phyloP scores from a whole-genome alignment of 2,113 vertebrate genomes.

The Odontophorus gujanensis region DNA sequence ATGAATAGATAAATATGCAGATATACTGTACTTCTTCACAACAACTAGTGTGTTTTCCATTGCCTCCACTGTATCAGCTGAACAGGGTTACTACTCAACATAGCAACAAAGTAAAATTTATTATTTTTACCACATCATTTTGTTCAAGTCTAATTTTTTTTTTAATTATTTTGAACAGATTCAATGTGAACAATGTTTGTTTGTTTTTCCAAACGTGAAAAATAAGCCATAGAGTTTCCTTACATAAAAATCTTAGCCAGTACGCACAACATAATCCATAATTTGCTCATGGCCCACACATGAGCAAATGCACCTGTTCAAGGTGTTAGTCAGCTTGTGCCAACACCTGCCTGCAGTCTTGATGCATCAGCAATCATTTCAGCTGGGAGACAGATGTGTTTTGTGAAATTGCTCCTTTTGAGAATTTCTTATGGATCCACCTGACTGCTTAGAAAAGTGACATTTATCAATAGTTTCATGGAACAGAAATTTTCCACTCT shows the following conservation, averaged over 20 bases:
- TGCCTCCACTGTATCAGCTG: background rate
- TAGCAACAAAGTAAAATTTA: background rate
- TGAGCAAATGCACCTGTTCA: fast-evolving
- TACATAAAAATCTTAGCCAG: fast-evolving
- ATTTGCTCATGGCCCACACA: fast-evolving
- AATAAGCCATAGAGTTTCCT: background rate
- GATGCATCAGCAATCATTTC: background rate
- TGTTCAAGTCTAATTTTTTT: background rate
- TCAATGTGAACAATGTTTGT: background rate
- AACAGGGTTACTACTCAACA: background rate
- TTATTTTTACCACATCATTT: background rate
- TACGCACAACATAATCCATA: fast-evolving
- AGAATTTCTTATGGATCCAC: background rate
- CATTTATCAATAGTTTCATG: background rate
- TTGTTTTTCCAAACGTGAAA: background rate
- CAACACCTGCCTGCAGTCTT: background rate
- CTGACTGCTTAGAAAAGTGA: background rate
- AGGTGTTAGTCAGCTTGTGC: background rate
- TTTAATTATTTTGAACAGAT: fast-evolving
- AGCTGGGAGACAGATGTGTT: fast-evolving
- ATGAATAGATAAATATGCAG: fast-evolving
- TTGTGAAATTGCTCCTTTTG: background rate
- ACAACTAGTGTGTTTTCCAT: background rate
- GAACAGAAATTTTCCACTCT: background rate
- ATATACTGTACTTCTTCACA: background rate